Conservation (phyloP, 2,888 invertebrate genomes). For the Orthosia gracilis region DNA sequence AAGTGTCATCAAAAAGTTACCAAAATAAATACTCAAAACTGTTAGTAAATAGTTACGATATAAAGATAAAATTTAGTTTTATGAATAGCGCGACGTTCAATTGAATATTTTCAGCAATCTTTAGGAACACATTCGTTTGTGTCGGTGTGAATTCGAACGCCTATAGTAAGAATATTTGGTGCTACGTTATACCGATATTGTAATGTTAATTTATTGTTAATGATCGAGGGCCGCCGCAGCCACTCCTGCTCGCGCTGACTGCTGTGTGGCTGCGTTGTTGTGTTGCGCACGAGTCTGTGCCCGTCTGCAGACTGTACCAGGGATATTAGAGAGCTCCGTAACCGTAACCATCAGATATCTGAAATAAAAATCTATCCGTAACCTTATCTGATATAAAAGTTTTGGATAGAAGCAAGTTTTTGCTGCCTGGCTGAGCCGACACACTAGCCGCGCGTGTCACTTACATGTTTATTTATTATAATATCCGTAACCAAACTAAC, state of each 20-base stretch:
- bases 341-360: no score
- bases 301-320: not conserved
- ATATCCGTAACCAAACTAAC: no score
- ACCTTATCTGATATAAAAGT: no score
- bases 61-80: not conserved
- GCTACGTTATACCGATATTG: constrained; percentile 71
- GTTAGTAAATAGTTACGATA: constrained; percentile 3
- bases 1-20: constrained; percentile 32
- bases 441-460: no score
- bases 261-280: not conserved
- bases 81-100: not conserved
- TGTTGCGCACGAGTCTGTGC: constrained; percentile 33
- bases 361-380: no score
- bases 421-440: no score
- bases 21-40: constrained; percentile 40
- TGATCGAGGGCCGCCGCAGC: constrained; percentile 22
- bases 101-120: not conserved
- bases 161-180: constrained; percentile 67
- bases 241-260: not conserved
- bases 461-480: no score
- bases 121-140: constrained; percentile 2
- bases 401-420: no score
- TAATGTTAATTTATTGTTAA: constrained; percentile 62
- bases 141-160: constrained; percentile 50
- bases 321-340: no score